A percentile compares a stretch with the other conserved stretches of the same genome.
These are phyloP conservation scores for Mongoloraphidia duomilia DNA, from an alignment of 2,888 invertebrate genomes.

Conservation along the genomic window DNA sequence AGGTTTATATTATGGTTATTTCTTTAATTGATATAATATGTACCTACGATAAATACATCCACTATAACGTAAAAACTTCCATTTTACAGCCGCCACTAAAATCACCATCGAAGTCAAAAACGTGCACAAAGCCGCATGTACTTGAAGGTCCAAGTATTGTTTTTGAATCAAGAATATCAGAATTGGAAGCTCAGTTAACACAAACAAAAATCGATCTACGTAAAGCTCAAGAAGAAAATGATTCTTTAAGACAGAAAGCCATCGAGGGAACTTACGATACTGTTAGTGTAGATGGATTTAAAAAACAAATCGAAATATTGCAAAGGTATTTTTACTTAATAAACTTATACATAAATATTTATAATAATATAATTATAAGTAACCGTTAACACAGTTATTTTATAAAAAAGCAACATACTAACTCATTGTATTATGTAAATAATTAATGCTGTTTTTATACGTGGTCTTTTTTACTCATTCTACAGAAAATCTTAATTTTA, in stretches of 20 bases:
- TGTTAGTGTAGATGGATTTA: constrained; percentile 44
- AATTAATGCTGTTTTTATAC: background rate
- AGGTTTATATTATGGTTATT: background rate
- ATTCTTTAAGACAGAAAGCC: constrained; percentile 32
- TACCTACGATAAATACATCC: background rate
- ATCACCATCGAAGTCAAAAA: too few relatives aligned
- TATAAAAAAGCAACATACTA: background rate
- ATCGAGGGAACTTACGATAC: constrained; percentile 33
- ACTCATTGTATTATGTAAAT: background rate
- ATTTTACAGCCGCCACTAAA: too few relatives aligned
- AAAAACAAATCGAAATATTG: constrained; percentile 53
- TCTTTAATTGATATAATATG: too few relatives aligned
- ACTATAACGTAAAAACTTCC: too few relatives aligned
- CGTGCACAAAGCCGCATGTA: constrained; percentile 19
- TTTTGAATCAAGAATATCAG: constrained; percentile 71
- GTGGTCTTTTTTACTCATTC: too few relatives aligned
- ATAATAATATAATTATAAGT: background rate
- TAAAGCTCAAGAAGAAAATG: constrained; percentile 53
- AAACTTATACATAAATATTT: background rate
- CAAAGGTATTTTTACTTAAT: constrained; percentile 36
- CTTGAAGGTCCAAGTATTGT: constrained; percentile 67
- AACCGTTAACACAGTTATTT: background rate
- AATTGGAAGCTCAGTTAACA: constrained; percentile 68
- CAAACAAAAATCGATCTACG: constrained; percentile 63
- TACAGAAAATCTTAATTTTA: background rate